phyloP scores from a whole-genome alignment of 2,797 vertebrate genomes.

The Rhinophrynus dorsalis region DNA sequence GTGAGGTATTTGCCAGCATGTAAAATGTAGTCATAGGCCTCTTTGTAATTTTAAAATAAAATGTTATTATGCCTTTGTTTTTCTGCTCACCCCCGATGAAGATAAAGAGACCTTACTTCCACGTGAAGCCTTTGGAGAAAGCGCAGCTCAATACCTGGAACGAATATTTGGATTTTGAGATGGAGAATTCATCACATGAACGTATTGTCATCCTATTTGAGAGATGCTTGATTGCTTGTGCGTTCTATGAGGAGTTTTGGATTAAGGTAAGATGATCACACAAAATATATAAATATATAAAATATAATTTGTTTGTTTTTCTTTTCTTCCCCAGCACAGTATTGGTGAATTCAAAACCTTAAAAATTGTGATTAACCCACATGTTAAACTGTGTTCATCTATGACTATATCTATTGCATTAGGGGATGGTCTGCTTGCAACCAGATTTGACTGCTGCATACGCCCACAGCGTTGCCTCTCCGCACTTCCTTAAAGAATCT shows the following conservation, averaged over 20 bases:
- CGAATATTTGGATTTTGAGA: slow-evolving; percentile 98
- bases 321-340: slow-evolving; percentile 50
- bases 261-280: slow-evolving; percentile 85
- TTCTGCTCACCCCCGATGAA: slow-evolving; percentile 62
- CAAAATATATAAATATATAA: too few species aligned
- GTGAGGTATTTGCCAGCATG: too few species aligned
- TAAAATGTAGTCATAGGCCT: too few species aligned
- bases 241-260: slow-evolving; percentile 99
- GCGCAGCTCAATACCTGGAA: slow-evolving; percentile 97
- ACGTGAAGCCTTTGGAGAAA: slow-evolving; percentile 97
- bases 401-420: slow-evolving; percentile 99
- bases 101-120: slow-evolving; percentile 98
- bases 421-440: slow-evolving; percentile 99
- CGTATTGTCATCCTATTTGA: slow-evolving; percentile 97
- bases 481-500: slow-evolving; percentile 99
- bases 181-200: slow-evolving; percentile 94
- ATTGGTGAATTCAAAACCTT: too few species aligned
- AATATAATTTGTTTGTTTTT: too few species aligned
- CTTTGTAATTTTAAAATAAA: too few species aligned
- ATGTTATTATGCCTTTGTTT: slow-evolving; percentile 31
- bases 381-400: slow-evolving; percentile 98
- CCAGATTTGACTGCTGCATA: slow-evolving; percentile 99
- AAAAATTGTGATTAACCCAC: slow-evolving; percentile 92
- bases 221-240: slow-evolving; percentile 96
- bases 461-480: slow-evolving; percentile 99